These are phyloP conservation scores for Siniperca scherzeri DNA, from an alignment of 2,797 vertebrate genomes.

Conservation along the genomic window DNA sequence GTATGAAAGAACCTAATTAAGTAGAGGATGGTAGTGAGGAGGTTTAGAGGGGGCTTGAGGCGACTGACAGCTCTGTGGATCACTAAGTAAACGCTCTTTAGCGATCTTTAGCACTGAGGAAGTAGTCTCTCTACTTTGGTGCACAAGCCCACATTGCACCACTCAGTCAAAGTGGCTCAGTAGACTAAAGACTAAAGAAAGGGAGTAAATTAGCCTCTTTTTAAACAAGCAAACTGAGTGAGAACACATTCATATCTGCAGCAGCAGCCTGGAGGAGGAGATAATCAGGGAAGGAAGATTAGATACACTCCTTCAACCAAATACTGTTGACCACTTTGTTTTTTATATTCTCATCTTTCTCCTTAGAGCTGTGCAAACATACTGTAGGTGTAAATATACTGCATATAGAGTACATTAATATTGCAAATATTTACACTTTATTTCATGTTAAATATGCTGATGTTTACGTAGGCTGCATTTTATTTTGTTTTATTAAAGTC, in stretches of 20 bases:
- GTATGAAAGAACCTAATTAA: slow-evolving; percentile 83
- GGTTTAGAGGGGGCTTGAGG: slow-evolving; percentile 69
- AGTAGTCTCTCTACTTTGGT: slow-evolving; percentile 49
- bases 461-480: background rate
- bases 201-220: slow-evolving; percentile 53
- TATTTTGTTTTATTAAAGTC: background rate
- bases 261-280: slow-evolving; percentile 22
- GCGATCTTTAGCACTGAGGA: slow-evolving; percentile 65
- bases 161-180: slow-evolving; percentile 57
- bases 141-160: slow-evolving; percentile 47
- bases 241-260: slow-evolving; percentile 25
- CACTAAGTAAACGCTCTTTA: slow-evolving; percentile 76
- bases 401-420: background rate
- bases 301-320: slow-evolving; percentile 18
- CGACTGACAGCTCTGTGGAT: slow-evolving; percentile 70
- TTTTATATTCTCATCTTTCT: slow-evolving; percentile 1
- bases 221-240: slow-evolving; percentile 44
- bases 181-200: slow-evolving; percentile 42
- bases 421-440: background rate
- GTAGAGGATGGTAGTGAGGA: slow-evolving; percentile 56
- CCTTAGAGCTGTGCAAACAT: slow-evolving; percentile 16
- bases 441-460: background rate
- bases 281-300: slow-evolving; percentile 15
- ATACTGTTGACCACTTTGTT: background rate
- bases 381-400: background rate